A percentile compares a stretch with the other conserved stretches of the same genome.
Evolutionary conservation across 1,140 invertebrate species (phyloP).

Genomic region (Macrotrachela quadricornifera): DNA sequence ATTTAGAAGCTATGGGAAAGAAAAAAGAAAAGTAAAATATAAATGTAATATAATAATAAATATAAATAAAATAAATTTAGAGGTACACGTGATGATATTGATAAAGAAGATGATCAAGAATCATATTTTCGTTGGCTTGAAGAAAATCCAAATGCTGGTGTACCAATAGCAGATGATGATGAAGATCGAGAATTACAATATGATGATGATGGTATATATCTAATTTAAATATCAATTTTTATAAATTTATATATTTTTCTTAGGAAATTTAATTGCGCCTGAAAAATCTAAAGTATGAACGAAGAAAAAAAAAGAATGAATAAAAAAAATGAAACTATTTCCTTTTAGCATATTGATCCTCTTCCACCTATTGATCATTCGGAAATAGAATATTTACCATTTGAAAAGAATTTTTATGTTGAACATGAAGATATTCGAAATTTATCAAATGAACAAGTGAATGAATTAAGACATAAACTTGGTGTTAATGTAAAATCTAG

Average conservation of each 20-base stretch:
- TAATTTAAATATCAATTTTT: too few relatives aligned
- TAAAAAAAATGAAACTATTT: too few relatives aligned
- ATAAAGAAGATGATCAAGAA: slow-evolving; percentile 81
- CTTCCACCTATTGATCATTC: slow-evolving; percentile 80
- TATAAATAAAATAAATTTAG: background rate
- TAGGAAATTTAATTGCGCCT: slow-evolving; percentile 60
- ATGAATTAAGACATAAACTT: slow-evolving; percentile 54
- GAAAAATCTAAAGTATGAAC: slow-evolving; percentile 44
- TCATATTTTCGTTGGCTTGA: slow-evolving; percentile 67
- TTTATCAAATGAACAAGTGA: slow-evolving; percentile 42
- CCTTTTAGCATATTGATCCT: slow-evolving; percentile 60
- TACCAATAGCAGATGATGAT: slow-evolving; percentile 25
- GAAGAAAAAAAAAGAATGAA: too few relatives aligned
- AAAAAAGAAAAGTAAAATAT: background rate
- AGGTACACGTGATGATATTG: slow-evolving; percentile 57
- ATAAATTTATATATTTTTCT: too few relatives aligned
- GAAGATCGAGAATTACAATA: slow-evolving; percentile 56
- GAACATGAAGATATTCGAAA: slow-evolving; percentile 73
- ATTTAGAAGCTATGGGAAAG: slow-evolving; percentile 7
- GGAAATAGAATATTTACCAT: slow-evolving; percentile 58
- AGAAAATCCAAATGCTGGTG: slow-evolving; percentile 74
- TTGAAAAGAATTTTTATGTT: slow-evolving; percentile 79
- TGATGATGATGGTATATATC: slow-evolving; percentile 57
- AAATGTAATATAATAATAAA: background rate
- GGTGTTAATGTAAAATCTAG: slow-evolving; percentile 46